Evolutionary conservation across 2,797 vertebrate species (phyloP).

Genomic region (Chaenodraco wilsoni): DNA sequence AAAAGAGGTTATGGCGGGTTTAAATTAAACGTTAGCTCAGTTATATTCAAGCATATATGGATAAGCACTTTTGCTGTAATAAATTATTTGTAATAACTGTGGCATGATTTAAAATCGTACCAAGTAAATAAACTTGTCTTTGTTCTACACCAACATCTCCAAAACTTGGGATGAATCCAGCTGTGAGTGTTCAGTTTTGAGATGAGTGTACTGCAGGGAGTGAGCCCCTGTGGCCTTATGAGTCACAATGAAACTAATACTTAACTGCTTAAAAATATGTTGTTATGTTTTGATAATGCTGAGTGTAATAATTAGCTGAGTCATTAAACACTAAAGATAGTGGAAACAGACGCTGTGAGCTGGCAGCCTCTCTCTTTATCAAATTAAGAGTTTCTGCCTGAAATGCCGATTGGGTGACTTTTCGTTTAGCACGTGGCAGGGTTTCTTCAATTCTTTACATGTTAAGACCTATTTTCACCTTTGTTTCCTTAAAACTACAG

Average conservation of each 20-base stretch:
- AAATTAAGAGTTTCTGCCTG: background rate
- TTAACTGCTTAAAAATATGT: background rate
- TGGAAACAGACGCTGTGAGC: background rate
- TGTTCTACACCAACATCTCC: background rate
- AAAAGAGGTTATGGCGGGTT: too few species aligned
- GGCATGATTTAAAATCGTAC: background rate
- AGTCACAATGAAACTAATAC: slow-evolving; percentile 42
- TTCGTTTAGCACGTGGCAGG: background rate
- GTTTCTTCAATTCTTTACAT: background rate
- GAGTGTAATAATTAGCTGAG: background rate
- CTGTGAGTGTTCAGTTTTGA: background rate
- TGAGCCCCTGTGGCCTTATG: background rate
- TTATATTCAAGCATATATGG: too few species aligned
- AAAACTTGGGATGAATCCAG: background rate
- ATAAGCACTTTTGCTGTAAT: too few species aligned
- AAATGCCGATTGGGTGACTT: background rate
- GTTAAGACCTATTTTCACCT: background rate
- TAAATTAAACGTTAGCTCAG: too few species aligned
- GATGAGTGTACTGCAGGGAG: background rate
- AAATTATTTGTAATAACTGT: rapidly evolving
- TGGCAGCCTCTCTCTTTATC: background rate
- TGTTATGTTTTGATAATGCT: background rate
- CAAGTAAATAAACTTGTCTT: background rate
- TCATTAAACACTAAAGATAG: background rate
- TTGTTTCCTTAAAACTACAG: background rate